phyloP scores from a whole-genome alignment of 2,888 invertebrate species.

The Eugnorisma glareosa region DNA sequence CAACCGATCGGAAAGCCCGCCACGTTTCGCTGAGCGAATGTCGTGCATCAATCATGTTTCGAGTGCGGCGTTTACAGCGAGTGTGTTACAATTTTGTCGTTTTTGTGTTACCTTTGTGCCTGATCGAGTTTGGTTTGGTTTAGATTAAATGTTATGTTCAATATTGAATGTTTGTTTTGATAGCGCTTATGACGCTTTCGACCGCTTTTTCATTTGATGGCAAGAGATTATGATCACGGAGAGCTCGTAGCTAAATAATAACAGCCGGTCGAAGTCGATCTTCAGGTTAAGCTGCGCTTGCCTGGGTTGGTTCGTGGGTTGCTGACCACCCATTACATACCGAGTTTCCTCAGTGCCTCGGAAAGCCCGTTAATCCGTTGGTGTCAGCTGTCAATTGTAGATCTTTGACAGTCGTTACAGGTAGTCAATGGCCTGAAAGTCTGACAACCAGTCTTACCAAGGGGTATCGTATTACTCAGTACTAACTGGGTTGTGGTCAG shows the following conservation, averaged over 20 bases:
- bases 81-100: slow-evolving; percentile 68
- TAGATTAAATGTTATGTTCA: slow-evolving; percentile 15
- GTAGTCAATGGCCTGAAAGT: too few species aligned
- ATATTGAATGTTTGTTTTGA: not conserved
- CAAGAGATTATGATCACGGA: not conserved
- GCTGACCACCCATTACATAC: too few species aligned
- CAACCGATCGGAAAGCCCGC: slow-evolving; percentile 87
- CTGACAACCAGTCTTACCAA: too few species aligned
- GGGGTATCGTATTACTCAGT: too few species aligned
- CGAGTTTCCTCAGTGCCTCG: too few species aligned
- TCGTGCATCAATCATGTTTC: slow-evolving; percentile 85
- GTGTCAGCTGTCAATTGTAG: too few species aligned
- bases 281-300: too few species aligned
- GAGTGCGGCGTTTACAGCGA: slow-evolving; percentile 71
- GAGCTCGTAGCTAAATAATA: not conserved
- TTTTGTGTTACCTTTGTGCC: slow-evolving; percentile 58
- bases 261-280: not conserved
- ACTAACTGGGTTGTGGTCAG: too few species aligned
- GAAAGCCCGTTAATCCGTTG: too few species aligned
- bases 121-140: slow-evolving; percentile 42
- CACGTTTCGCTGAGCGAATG: slow-evolving; percentile 81
- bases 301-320: too few species aligned
- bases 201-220: not conserved
- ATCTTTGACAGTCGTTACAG: too few species aligned
- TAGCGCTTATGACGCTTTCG: not conserved